A percentile compares a stretch with the other conserved stretches of the same genome.
These are phyloP conservation scores for Alectoris magna DNA, from an alignment of 2,797 vertebrate species.

Conservation along the genomic window DNA sequence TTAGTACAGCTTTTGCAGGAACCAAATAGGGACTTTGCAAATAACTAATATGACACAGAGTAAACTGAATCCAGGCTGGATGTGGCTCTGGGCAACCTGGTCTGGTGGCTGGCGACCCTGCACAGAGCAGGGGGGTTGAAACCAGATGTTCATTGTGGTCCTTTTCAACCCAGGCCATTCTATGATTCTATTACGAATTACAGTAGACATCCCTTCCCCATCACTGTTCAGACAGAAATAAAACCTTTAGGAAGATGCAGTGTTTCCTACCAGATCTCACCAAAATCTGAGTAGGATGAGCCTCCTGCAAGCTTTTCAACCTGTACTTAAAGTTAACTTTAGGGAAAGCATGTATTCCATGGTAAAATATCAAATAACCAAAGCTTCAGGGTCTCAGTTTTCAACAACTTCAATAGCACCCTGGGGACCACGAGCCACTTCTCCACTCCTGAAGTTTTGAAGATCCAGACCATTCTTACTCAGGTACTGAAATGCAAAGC, in stretches of 20 bases:
- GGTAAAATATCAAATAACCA: not conserved
- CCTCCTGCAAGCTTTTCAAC: not conserved
- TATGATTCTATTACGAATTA: too few species aligned
- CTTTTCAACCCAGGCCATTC: too few species aligned
- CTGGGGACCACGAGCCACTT: not conserved
- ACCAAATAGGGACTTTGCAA: not conserved
- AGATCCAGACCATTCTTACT: not conserved
- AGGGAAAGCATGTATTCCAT: not conserved
- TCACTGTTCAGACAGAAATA: not conserved
- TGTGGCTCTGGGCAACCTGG: too few species aligned
- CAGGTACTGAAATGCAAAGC: not conserved
- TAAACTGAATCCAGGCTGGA: not conserved
- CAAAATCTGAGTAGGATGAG: not conserved
- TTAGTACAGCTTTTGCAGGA: not conserved
- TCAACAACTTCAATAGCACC: not conserved
- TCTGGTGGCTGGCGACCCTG: too few species aligned
- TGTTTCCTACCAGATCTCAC: not conserved
- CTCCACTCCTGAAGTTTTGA: not conserved
- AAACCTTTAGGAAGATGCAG: not conserved
- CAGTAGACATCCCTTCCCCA: not conserved
- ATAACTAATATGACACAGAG: not conserved
- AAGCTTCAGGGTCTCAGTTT: not conserved
- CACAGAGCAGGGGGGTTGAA: too few species aligned
- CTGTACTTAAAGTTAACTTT: not conserved
- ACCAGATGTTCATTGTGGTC: too few species aligned